Base-by-base conservation (phyloP, 2,113 vertebrate genomes). In the Microtus montanus region DNA sequence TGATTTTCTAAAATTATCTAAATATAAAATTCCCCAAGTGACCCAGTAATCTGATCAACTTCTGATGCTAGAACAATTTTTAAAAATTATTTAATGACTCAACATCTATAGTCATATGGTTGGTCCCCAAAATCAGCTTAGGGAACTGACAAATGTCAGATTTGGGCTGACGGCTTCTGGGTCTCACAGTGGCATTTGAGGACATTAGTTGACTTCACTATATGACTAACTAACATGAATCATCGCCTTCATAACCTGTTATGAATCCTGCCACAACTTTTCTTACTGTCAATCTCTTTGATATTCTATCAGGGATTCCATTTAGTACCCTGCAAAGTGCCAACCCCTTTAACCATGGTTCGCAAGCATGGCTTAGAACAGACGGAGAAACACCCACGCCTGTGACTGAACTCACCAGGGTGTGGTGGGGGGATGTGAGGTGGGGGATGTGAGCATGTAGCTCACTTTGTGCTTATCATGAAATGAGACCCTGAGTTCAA, bases 21-120 rank as follows among this genome's bases (percentile, higher is more conserved):
- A 87, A 83, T 85, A 79, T 84, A n/a, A 96, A 95, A 88, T 91
- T 82, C 17, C 78, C 64, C 38, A 91, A 68, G 33, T 38, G n/a
- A 28, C 30, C 19, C 20, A 84, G 7, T 74, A 75, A 83, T 91
- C 22, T 66, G 44, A 80, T 86, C 78, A 10, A 47, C 61, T 7
- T 15, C 12, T 70, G 28, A 91, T 68, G 38, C 49, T 63, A 75
- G 63, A 79, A 84, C 38, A 87, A 52, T 12, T 79, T 82, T 70
- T 75, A 7, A 15, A 26, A 58, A 71, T 95, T 22, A 80, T 28
- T 61, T 41, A 94, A 64, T n/a, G 68, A 17, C 19, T 49, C 30
- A 90, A 14, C 26, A 44, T 70, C 58, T 20, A 66, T 1, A 91
- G 26, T 74, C 71, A n/a, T 58, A 49, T 6, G 35, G 1, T 68